Conservation (phyloP, 2,113 vertebrate species). For the Corythornis vintsioides region DNA sequence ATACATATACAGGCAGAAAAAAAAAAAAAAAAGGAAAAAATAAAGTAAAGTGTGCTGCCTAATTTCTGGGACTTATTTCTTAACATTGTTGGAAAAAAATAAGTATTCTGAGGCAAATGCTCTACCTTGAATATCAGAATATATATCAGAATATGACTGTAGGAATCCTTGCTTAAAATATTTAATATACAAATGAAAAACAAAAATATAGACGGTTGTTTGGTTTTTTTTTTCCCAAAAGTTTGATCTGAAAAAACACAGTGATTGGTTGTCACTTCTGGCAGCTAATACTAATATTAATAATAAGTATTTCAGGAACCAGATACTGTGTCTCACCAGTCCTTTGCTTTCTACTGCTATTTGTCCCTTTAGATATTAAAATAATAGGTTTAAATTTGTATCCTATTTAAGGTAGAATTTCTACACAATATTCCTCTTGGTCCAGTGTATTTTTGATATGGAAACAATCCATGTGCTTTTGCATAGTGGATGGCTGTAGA, state of each 20-base stretch:
- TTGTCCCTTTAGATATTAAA: background rate
- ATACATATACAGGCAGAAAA: fast-evolving
- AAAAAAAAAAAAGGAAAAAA: background rate
- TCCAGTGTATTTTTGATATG: background rate
- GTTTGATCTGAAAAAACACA: background rate
- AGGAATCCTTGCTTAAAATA: background rate
- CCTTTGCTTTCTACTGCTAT: background rate
- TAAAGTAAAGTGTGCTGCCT: background rate
- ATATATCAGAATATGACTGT: background rate
- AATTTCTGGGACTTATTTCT: background rate
- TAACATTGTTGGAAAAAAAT: background rate
- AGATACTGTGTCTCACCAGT: background rate
- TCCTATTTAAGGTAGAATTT: background rate
- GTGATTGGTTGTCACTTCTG: background rate
- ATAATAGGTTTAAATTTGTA: background rate
- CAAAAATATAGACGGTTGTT: background rate
- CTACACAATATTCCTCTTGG: background rate
- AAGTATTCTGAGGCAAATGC: background rate
- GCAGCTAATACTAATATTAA: background rate
- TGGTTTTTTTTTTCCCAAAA: background rate
- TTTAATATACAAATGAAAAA: background rate
- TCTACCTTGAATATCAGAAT: background rate
- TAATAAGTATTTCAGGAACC: background rate
- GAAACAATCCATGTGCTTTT: background rate
- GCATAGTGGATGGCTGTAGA: background rate